Base-by-base conservation (phyloP, 2,888 invertebrate species). In the Xanthorhoe spadicearia region DNA sequence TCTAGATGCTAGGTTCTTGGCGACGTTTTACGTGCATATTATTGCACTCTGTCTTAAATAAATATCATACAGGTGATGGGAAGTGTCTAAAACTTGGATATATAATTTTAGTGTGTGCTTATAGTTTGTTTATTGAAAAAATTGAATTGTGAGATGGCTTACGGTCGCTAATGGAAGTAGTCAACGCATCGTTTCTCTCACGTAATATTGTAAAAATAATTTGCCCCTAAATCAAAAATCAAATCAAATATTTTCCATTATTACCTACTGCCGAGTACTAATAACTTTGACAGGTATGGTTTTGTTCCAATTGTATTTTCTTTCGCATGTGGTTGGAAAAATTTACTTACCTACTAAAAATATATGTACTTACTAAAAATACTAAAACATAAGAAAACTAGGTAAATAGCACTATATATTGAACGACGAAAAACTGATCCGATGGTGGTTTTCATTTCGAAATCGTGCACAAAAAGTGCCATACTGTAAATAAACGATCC, bases 391-490 rank as follows among this genome's bases (percentile, higher is more conserved):
- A 38, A 38, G 13, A 43, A 43, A 43, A 13, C 38, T 43, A 2
- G 38, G 13, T 43, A 13, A 23, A 43, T 43, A 43, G 13, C 13
- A 13, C 38, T 13, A 4, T 43, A 13, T 13, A 43, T 3, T 13
- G 13, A 43, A 43, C 13, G 32, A 32, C 10, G 13, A 13, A 43
- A 43, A 43, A 43, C 38, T 13, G 3, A 43, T 43, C 13, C 13
- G 13, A 8, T 43, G 13, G n/a, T 46, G 15, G 50, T 7, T 61
- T 61, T 53, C 18, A 55, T 55, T 0, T 19, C n/a, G 15, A 48
- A 57, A 50, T 49, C 38, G 18, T 17, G 46, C 15, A 35, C 32
- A 28, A 60, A 65, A 61, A 48, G 38, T 53, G 55, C 48, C 17
- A 50, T n/a, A 23, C 32, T 32, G 23, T 23, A 46, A 61, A 35